phyloP scores from a whole-genome alignment of 2,797 vertebrate genomes.

The Tadarida brasiliensis region DNA sequence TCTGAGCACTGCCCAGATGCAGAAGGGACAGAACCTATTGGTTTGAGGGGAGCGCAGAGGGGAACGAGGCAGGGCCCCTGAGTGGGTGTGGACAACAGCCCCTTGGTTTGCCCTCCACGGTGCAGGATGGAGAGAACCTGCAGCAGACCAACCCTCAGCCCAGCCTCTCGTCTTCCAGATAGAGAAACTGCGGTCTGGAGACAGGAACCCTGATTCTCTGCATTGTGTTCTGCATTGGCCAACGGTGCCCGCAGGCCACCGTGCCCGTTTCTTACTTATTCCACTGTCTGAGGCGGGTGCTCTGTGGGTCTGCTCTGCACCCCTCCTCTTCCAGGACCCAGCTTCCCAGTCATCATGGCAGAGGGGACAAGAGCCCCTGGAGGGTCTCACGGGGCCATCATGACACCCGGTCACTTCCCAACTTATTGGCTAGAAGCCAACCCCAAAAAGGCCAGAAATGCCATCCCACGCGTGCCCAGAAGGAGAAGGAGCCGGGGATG shows the following conservation, averaged over 20 bases:
- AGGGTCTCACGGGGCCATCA: not conserved
- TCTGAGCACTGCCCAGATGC: not conserved
- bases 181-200: not conserved
- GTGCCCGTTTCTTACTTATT: not conserved
- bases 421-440: not conserved
- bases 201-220: not conserved
- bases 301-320: not conserved
- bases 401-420: rapidly evolving
- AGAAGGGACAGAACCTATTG: not conserved
- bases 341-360: not conserved
- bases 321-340: not conserved
- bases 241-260: not conserved
- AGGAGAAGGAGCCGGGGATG: not conserved
- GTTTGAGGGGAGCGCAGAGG: not conserved
- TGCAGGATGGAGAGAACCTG: not conserved
- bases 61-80: rapidly evolving
- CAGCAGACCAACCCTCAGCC: not conserved
- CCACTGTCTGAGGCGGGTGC: rapidly evolving
- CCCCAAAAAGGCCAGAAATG: rapidly evolving
- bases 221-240: not conserved
- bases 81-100: not conserved
- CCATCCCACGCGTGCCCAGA: rapidly evolving
- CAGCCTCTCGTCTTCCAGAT: not conserved
- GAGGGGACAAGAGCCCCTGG: not conserved
- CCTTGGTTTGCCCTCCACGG: not conserved